These are phyloP conservation scores for Anastatus disparis DNA, from an alignment of 1,140 invertebrate genomes.

Conservation along the genomic window DNA sequence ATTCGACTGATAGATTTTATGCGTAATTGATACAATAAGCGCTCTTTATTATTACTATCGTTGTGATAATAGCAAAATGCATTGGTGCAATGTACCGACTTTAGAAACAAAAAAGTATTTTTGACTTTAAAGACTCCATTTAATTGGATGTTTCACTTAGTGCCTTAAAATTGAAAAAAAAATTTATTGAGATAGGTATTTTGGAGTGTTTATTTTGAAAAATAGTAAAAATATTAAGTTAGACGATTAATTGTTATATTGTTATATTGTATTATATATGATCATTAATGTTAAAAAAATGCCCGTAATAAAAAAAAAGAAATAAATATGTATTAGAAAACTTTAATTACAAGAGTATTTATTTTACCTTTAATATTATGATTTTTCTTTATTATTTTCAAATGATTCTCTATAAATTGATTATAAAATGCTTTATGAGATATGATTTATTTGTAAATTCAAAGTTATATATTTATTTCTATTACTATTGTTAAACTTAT, in stretches of 20 bases:
- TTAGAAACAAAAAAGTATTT: neutral
- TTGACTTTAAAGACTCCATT: neutral
- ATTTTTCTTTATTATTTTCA: too few relatives aligned
- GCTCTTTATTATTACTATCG: neutral
- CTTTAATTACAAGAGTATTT: too few relatives aligned
- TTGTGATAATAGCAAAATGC: neutral
- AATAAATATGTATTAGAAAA: neutral
- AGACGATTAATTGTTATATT: slow-evolving; percentile 6
- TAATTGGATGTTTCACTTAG: neutral
- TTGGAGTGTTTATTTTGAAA: neutral
- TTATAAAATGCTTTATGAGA: too few relatives aligned
- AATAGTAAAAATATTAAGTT: neutral
- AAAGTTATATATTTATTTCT: too few relatives aligned
- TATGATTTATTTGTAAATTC: too few relatives aligned
- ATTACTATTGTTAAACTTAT: too few relatives aligned
- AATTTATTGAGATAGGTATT: neutral
- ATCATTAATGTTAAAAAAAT: neutral
- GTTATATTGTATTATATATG: slow-evolving; percentile 2
- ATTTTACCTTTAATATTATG: too few relatives aligned
- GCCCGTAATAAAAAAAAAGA: neutral
- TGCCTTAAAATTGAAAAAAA: neutral
- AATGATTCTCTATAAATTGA: too few relatives aligned
- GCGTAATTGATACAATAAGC: neutral
- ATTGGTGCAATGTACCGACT: neutral
- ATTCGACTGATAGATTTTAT: neutral